A percentile compares a stretch with the other conserved stretches of the same genome.
phyloP scores from a whole-genome alignment of 30 jellyfish, hydroid and myxozoan species.

The Cassiopea andromeda region DNA sequence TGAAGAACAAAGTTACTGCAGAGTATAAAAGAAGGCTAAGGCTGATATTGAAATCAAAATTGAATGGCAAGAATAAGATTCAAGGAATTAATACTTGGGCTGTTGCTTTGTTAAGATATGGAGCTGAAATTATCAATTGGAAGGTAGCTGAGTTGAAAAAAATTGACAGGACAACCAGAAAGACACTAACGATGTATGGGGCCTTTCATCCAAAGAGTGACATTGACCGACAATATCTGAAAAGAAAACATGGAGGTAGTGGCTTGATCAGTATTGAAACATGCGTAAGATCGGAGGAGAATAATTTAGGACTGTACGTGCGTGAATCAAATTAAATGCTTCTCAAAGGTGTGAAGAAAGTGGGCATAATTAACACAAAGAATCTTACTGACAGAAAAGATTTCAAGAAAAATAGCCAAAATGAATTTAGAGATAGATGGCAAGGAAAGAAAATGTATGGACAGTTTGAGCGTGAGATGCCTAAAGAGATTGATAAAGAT shows the following conservation, averaged over 20 bases:
- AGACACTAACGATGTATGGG: background rate
- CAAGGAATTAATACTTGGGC: background rate
- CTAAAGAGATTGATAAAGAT: background rate
- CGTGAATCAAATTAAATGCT: too few species aligned
- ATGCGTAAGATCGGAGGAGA: constrained; percentile 22
- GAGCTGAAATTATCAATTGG: constrained; percentile 4
- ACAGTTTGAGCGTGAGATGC: constrained; percentile 7
- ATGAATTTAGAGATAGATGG: background rate
- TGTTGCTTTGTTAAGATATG: background rate
- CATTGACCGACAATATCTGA: background rate
- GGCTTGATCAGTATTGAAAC: constrained; percentile 11
- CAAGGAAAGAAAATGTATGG: constrained; percentile 1
- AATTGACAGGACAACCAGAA: background rate
- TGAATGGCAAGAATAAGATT: background rate
- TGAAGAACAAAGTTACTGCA: background rate
- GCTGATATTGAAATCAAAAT: constrained; percentile 1
- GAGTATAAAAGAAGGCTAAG: background rate
- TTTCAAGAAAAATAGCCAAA: background rate
- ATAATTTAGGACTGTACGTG: constrained; percentile 8
- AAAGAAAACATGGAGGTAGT: constrained; percentile 2
- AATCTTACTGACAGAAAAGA: too few species aligned
- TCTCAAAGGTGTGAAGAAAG: background rate
- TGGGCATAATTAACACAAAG: background rate
- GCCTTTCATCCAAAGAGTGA: background rate
- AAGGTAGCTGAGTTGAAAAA: background rate